phyloP scores from a whole-genome alignment of 2,797 vertebrate genomes.

The Dipus sagitta region DNA sequence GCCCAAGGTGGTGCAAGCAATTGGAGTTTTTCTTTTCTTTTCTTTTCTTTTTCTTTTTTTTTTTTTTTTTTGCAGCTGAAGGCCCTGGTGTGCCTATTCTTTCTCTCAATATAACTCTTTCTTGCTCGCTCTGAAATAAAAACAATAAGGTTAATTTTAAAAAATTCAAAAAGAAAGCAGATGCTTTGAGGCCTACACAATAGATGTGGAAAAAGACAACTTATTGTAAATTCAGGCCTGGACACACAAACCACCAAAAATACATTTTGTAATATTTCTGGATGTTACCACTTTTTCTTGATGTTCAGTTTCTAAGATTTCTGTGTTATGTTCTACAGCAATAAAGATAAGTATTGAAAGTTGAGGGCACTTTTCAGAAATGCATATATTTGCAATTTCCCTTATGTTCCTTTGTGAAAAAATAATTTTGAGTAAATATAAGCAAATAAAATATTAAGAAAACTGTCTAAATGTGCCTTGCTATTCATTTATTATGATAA shows the following conservation, averaged over 20 bases:
- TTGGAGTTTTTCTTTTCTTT: too few relatives aligned
- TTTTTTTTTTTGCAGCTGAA: too few relatives aligned
- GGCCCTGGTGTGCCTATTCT: too few relatives aligned
- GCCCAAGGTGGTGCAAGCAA: too few relatives aligned
- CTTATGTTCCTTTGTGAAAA: conserved; percentile 57
- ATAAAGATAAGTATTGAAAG: conserved; percentile 4
- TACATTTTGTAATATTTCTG: not conserved
- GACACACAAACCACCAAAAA: not conserved
- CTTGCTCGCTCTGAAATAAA: too few relatives aligned
- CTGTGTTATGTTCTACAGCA: not conserved
- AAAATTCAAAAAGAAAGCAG: not conserved
- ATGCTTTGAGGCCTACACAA: not conserved
- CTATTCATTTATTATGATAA: conserved; percentile 62
- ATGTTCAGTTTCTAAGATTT: conserved; percentile 2
- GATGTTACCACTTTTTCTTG: not conserved
- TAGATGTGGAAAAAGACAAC: not conserved
- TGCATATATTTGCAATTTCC: not conserved
- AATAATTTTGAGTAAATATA: conserved; percentile 59
- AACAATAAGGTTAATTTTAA: too few relatives aligned
- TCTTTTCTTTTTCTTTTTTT: too few relatives aligned
- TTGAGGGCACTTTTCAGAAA: not conserved
- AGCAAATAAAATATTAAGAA: conserved; percentile 46
- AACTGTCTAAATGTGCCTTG: conserved; percentile 7
- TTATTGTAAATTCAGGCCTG: not conserved
- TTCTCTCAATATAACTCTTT: too few relatives aligned